A percentile compares a stretch with the other conserved stretches of the same genome.
Evolutionary conservation across 2,113 vertebrate genomes (phyloP).

Genomic region (Ctenomys sociabilis): DNA sequence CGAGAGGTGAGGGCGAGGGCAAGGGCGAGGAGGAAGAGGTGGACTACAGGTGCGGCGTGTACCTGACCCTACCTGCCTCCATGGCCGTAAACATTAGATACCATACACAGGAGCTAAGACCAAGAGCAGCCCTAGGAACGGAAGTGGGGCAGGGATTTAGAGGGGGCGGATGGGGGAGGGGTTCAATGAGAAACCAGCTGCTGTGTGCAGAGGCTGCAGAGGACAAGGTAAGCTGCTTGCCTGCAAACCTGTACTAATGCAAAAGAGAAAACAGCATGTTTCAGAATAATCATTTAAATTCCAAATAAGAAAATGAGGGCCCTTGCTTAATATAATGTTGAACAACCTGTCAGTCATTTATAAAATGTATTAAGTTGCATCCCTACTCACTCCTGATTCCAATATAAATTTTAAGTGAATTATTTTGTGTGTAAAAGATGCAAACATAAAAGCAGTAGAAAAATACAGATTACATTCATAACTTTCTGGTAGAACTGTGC

Average conservation of each 20-base stretch:
- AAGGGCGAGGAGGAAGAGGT: not conserved
- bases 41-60: rapidly evolving
- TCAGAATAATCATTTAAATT: not conserved
- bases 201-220: too few relatives aligned
- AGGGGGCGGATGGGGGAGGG: not conserved
- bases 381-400: constrained; percentile 14
- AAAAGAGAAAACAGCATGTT: not conserved
- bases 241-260: not conserved
- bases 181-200: not conserved
- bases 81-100: not conserved
- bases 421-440: not conserved
- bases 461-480: constrained; percentile 38
- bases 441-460: constrained; percentile 36
- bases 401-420: constrained; percentile 62
- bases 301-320: not conserved
- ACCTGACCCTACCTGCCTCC: not conserved
- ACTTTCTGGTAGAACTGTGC: not conserved
- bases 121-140: rapidly evolving
- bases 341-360: constrained; percentile 40
- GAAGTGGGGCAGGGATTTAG: not conserved
- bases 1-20: too few relatives aligned
- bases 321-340: not conserved
- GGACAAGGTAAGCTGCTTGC: not conserved
- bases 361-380: constrained; percentile 44
- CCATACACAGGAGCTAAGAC: not conserved